Evolutionary conservation across 2,888 invertebrate genomes (phyloP), one percentile per base, ranked within the genome.

Genomic region (Agriotes lineatus): DNA sequence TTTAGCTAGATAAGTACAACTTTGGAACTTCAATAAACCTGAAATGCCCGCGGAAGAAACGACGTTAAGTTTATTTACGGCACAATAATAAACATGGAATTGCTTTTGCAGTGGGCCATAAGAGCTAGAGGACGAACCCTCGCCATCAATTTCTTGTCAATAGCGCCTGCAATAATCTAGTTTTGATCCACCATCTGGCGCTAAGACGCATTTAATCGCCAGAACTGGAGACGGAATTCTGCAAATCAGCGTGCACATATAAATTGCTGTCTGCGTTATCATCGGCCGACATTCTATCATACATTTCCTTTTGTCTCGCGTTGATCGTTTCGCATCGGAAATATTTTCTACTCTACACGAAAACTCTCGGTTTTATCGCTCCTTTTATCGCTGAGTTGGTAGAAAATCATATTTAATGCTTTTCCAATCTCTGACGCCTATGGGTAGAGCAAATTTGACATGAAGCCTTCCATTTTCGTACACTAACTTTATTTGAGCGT

Each of bases 321-420:
- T 63, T 63, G 14, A 33, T 61, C 45, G 14, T 45, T 56, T 37
- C 42, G 30, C 30, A 37, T 25, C 19, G 18, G 61, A 54, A 25
- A 58, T 63, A 63, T 63, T 61, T 61, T 68, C 62, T 42, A 58
- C 62, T 50, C 42, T 58, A 60, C 44, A 54, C 35, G 59, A 65
- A 63, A 57, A 63, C 58, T 65, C 50, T 58, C 44, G 14, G 35
- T 60, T 69, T 69, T 69, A 69, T 64, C 60, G 54, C 44, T 30
- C 44, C 33, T 64, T 69, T 69, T 69, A 69, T 69, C 69, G 64
- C 64, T 69, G 69, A 64, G 69, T 60, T 69, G 58, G 64, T 64
- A 52, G 69, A 69, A 69, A 64, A 69, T 69, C 64, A 69, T 69
- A 64, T 69, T 64, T 69, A 69, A 69, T 64, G 69, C 52, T 59